Evolutionary conservation across 1,140 invertebrate genomes (phyloP).

Genomic region (Scaptomyza hsui): DNA sequence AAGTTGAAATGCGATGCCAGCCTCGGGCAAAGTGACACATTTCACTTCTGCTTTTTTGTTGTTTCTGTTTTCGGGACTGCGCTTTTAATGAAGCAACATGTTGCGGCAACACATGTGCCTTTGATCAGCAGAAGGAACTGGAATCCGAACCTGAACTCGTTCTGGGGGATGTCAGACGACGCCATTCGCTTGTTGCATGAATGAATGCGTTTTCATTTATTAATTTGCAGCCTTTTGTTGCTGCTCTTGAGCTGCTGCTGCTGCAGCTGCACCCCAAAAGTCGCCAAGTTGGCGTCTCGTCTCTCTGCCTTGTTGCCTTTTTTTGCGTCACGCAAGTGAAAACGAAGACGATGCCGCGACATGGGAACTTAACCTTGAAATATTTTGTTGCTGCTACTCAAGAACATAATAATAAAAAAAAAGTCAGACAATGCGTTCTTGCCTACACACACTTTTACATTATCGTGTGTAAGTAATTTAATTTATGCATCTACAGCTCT

Average conservation of each 20-base stretch:
- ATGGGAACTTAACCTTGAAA: slow-evolving; percentile 76
- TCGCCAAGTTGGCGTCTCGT: slow-evolving; percentile 28
- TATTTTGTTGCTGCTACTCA: slow-evolving; percentile 22
- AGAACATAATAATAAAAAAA: neutral
- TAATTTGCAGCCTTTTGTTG: slow-evolving; percentile 69
- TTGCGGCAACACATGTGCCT: slow-evolving; percentile 71
- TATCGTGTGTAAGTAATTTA: neutral
- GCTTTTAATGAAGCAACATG: slow-evolving; percentile 68
- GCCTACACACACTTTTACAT: neutral
- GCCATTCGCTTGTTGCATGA: slow-evolving; percentile 63
- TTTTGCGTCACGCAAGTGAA: slow-evolving; percentile 69
- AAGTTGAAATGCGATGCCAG: slow-evolving; percentile 52
- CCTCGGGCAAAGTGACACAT: slow-evolving; percentile 46
- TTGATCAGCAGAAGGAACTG: slow-evolving; percentile 15
- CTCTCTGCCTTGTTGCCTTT: slow-evolving; percentile 17
- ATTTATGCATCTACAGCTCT: neutral
- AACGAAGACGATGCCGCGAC: slow-evolving; percentile 58
- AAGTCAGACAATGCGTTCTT: slow-evolving; percentile 11
- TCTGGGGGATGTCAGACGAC: slow-evolving; percentile 20
- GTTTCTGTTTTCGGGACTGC: slow-evolving; percentile 13
- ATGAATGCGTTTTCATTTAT: slow-evolving; percentile 79
- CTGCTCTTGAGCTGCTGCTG: slow-evolving; percentile 20
- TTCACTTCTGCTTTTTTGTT: slow-evolving; percentile 17
- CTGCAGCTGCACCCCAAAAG: slow-evolving; percentile 38
- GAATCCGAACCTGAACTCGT: slow-evolving; percentile 28